These are phyloP conservation scores for Bibio marci DNA, from an alignment of 2,888 invertebrate species.

Conservation along the genomic window DNA sequence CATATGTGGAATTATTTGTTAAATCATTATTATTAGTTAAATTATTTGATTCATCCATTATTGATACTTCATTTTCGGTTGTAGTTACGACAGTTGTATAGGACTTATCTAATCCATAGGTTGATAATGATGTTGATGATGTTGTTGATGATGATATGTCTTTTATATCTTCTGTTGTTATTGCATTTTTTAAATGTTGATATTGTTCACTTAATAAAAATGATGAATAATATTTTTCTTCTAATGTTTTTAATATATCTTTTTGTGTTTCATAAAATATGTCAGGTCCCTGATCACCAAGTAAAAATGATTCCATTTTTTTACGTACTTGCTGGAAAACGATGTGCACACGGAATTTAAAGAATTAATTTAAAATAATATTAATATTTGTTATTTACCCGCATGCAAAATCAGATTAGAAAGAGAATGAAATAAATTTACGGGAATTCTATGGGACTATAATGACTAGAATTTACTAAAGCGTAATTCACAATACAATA, in stretches of 20 bases:
- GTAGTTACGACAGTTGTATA: constrained; percentile 10
- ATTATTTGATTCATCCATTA: constrained; percentile 32
- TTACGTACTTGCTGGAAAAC: constrained; percentile 46
- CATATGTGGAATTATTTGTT: constrained; percentile 69
- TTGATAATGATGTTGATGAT: no score
- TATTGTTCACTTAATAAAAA: constrained; percentile 78
- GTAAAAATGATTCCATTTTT: constrained; percentile 71
- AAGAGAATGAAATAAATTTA: no score
- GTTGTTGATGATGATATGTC: constrained; percentile 21
- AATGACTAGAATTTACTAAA: no score
- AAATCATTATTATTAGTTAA: constrained; percentile 35
- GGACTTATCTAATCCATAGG: no score
- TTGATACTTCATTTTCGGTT: constrained; percentile 26
- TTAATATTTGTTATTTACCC: no score
- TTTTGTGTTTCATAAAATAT: constrained; percentile 78
- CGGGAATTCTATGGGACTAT: no score
- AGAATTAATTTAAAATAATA: no score
- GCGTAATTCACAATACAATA: no score
- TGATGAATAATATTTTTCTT: constrained; percentile 76
- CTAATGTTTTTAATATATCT: constrained; percentile 57
- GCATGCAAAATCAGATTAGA: no score
- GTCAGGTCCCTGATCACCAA: constrained; percentile 75
- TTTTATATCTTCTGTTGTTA: constrained; percentile 27
- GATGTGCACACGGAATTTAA: no score
- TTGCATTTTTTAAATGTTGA: constrained; percentile 34